Evolutionary conservation across 2,797 vertebrate species (phyloP).

Genomic region (Prionace glauca): DNA sequence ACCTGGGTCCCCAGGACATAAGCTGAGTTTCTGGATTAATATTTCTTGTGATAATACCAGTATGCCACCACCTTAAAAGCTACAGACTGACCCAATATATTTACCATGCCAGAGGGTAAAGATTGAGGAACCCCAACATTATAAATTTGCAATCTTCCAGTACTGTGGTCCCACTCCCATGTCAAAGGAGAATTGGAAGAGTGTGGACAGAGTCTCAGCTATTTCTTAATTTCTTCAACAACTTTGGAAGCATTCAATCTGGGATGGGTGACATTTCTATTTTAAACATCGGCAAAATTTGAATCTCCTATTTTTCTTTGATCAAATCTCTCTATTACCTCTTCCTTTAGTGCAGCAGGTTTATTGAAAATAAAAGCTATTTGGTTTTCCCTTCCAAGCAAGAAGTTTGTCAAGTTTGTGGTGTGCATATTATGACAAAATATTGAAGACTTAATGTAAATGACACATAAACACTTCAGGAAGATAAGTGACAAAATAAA

Average conservation of each 20-base stretch:
- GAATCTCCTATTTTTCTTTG: neutral
- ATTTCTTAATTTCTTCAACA: neutral
- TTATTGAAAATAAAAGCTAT: neutral
- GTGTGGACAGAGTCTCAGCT: neutral
- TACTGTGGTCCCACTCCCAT: neutral
- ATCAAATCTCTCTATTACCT: neutral
- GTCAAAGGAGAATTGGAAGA: neutral
- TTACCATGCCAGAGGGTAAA: no score
- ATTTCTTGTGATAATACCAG: no score
- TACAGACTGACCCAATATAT: no score
- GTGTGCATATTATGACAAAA: neutral
- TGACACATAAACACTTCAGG: neutral
- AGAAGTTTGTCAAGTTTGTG: neutral
- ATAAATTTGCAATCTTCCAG: neutral
- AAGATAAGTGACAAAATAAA: neutral
- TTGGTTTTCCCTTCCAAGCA: neutral
- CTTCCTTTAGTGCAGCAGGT: neutral
- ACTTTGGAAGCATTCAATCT: neutral
- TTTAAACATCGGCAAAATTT: neutral
- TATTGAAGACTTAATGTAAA: neutral
- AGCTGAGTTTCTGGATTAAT: no score
- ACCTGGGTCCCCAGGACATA: no score
- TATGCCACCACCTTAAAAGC: no score
- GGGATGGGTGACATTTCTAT: neutral
- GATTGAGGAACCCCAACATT: no score